Conservation (phyloP, 1,140 invertebrate genomes). For the Habropoda laboriosa region DNA sequence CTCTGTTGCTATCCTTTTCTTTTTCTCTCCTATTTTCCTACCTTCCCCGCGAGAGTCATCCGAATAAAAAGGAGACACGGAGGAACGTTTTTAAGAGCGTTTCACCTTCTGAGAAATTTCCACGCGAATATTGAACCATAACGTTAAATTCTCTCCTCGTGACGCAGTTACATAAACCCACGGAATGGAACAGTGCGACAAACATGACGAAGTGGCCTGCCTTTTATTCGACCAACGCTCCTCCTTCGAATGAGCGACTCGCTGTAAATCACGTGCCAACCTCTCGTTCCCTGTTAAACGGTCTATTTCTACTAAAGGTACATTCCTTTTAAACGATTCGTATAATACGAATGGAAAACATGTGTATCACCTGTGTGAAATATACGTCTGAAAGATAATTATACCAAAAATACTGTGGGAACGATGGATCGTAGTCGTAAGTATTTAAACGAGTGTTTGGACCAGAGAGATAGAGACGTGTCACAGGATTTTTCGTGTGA, state of each 20-base stretch:
- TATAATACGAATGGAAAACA: no score
- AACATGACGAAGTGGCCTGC: slow-evolving; percentile 1
- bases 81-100: slow-evolving; percentile 1
- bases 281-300: neutral
- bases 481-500: no score
- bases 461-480: no score
- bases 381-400: no score
- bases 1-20: neutral
- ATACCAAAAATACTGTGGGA: no score
- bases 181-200: slow-evolving; percentile 5
- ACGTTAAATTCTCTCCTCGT: slow-evolving; percentile 14
- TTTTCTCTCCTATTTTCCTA: neutral
- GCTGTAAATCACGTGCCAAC: neutral
- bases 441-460: no score
- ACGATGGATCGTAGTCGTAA: no score
- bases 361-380: no score
- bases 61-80: neutral
- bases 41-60: neutral
- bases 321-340: no score
- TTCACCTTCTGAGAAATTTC: neutral
- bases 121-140: slow-evolving; percentile 13
- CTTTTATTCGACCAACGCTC: neutral
- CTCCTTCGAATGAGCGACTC: neutral
- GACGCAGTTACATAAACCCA: slow-evolving; percentile 21
- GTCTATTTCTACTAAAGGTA: neutral